Conservation (phyloP, 1,140 invertebrate species). For the Neodiprion virginianus region DNA sequence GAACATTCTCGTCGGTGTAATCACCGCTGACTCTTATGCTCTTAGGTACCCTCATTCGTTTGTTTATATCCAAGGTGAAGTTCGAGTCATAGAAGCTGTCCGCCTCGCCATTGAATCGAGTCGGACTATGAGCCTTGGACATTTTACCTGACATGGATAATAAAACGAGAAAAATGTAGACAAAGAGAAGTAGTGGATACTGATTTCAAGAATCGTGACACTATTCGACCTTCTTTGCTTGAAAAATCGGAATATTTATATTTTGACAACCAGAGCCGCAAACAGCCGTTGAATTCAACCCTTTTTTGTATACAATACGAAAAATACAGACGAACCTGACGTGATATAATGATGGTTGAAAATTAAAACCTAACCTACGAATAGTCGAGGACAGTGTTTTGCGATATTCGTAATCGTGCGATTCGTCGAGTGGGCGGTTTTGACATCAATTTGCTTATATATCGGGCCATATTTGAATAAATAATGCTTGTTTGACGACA, state of each 20-base stretch:
- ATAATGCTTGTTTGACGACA: background rate
- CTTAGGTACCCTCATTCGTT: constrained; percentile 81
- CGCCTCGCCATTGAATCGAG: constrained; percentile 67
- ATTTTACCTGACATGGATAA: constrained; percentile 50
- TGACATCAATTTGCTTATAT: background rate
- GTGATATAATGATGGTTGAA: background rate
- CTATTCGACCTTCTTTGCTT: background rate
- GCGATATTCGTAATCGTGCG: background rate
- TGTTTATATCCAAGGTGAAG: constrained; percentile 76
- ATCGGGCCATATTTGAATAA: background rate
- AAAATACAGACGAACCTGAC: background rate
- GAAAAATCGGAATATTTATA: background rate
- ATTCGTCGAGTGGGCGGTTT: background rate
- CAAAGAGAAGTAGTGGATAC: background rate
- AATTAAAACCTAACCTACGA: background rate
- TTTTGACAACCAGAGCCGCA: background rate
- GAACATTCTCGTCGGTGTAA: constrained; percentile 68
- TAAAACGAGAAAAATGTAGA: background rate
- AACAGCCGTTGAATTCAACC: background rate
- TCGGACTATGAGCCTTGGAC: constrained; percentile 66
- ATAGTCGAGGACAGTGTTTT: background rate
- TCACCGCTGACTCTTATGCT: constrained; percentile 76
- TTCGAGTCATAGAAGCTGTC: constrained; percentile 74
- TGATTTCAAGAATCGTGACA: background rate
- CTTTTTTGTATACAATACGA: background rate